phyloP scores from a whole-genome alignment of 1,140 invertebrate genomes.

The Adoxophyes honmai region DNA sequence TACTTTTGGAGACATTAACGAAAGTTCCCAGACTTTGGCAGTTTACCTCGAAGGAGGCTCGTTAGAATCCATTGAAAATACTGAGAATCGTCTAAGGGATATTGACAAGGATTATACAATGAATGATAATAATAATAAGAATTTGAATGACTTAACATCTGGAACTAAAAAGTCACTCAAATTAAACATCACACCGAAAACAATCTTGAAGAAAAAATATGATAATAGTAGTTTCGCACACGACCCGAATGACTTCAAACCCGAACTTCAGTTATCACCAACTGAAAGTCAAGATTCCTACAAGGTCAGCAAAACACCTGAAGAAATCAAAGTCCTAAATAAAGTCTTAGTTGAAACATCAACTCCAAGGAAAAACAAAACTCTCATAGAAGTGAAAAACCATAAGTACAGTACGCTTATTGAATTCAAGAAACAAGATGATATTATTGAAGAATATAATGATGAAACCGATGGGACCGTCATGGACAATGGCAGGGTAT shows the following conservation, averaged over 20 bases:
- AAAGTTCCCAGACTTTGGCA: no score
- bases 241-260: no score
- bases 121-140: constrained; percentile 26
- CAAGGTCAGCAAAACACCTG: background rate
- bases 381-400: background rate
- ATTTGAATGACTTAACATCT: background rate
- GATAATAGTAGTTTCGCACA: no score
- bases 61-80: background rate
- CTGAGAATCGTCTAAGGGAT: constrained; percentile 21
- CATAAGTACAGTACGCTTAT: constrained; percentile 1
- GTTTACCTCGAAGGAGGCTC: no score
- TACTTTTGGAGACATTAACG: no score
- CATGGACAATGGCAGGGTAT: background rate
- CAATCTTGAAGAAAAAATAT: no score
- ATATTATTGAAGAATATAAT: background rate
- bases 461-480: background rate
- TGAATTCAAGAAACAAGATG: background rate
- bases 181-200: background rate
- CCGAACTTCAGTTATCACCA: no score
- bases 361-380: background rate
- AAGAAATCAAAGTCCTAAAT: background rate
- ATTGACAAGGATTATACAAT: constrained; percentile 24
- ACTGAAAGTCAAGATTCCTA: background rate
- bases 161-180: background rate
- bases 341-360: background rate